phyloP scores from a whole-genome alignment of 1,140 invertebrate genomes.

The Drosophila chauvacae region DNA sequence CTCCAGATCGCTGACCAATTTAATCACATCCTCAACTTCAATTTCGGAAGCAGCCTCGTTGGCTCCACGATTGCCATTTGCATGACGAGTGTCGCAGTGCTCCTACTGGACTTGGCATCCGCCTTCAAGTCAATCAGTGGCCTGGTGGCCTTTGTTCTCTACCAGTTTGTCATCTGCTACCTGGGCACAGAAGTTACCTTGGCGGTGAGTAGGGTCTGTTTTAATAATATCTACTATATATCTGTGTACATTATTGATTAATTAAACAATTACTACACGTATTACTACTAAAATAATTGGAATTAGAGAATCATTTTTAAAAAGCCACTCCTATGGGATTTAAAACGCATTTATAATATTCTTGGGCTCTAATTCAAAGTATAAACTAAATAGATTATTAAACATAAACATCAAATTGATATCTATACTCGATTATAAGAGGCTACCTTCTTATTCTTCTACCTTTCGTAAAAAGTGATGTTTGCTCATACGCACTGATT shows the following conservation, averaged over 20 bases:
- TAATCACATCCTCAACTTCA: constrained; percentile 64
- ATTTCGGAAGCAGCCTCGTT: constrained; percentile 57
- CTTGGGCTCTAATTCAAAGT: too few species aligned
- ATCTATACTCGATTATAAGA: neutral
- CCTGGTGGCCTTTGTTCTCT: constrained; percentile 53
- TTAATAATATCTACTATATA: too few species aligned
- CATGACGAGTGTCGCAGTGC: constrained; percentile 64
- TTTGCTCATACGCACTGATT: neutral
- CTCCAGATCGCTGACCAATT: constrained; percentile 40
- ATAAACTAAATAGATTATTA: too few species aligned
- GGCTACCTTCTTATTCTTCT: too few species aligned
- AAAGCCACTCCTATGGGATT: too few species aligned
- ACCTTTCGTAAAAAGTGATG: too few species aligned
- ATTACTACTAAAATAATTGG: too few species aligned
- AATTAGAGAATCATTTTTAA: too few species aligned
- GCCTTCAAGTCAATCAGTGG: constrained; percentile 60
- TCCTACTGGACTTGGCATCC: constrained; percentile 55
- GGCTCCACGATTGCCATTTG: constrained; percentile 73
- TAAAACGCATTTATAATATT: neutral
- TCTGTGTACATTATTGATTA: too few species aligned
- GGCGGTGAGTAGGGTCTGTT: constrained; percentile 37
- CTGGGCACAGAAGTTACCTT: constrained; percentile 40
- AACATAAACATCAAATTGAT: neutral
- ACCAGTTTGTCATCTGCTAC: constrained; percentile 59
- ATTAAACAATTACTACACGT: too few species aligned